Conservation (phyloP, 2,113 vertebrate species). For the Montifringilla adamsi region DNA sequence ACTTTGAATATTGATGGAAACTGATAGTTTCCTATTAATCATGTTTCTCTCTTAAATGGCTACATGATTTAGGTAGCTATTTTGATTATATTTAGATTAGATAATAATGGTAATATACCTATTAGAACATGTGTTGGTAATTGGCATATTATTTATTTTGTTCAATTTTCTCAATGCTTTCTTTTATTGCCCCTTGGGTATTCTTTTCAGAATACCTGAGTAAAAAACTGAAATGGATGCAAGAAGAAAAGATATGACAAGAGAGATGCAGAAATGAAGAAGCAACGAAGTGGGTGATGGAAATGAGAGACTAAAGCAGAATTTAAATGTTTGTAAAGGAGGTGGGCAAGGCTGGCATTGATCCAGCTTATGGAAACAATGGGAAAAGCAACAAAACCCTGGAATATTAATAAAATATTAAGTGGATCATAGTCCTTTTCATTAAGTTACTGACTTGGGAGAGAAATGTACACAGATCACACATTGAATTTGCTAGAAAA, state of each 20-base stretch:
- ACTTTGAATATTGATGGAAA: background rate
- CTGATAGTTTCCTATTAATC: background rate
- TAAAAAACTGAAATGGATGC: background rate
- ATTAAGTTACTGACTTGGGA: background rate
- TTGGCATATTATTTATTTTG: background rate
- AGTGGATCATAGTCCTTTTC: accelerated
- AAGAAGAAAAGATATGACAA: background rate
- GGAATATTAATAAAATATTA: background rate
- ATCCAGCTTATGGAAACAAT: background rate
- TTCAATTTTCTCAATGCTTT: background rate
- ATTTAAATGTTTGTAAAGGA: background rate
- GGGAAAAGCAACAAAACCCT: background rate
- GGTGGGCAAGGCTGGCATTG: accelerated
- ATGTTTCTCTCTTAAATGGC: background rate
- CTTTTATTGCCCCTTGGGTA: accelerated
- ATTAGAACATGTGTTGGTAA: background rate
- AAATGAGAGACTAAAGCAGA: background rate
- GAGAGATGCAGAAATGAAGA: background rate
- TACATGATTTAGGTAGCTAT: background rate
- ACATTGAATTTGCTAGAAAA: background rate
- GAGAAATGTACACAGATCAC: background rate
- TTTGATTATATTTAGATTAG: background rate
- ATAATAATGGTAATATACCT: background rate
- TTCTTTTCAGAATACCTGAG: background rate
- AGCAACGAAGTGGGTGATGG: background rate